Percentiles rank a stretch among this genome's conserved stretches.
These are phyloP conservation scores for Diprion similis DNA, from an alignment of 1,140 invertebrate genomes.

Conservation along the genomic window DNA sequence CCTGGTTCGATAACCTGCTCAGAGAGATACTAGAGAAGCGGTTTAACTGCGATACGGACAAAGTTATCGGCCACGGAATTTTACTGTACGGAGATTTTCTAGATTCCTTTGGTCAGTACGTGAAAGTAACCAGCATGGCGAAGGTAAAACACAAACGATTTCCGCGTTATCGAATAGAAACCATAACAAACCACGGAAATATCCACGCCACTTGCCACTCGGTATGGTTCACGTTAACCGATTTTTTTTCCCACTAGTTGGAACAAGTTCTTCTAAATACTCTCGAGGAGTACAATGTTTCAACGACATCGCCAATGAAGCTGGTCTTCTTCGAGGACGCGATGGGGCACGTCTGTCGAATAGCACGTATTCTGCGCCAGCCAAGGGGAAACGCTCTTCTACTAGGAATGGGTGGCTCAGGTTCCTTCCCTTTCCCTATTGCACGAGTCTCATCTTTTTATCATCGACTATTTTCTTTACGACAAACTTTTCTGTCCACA, in stretches of 20 bases:
- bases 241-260: conserved; percentile 38
- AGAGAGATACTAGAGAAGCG: conserved; percentile 62
- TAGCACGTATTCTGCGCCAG: conserved; percentile 70
- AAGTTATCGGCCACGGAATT: conserved; percentile 49
- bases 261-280: conserved; percentile 55
- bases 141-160: conserved; percentile 28
- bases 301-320: conserved; percentile 72
- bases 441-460: background rate
- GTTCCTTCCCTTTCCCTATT: conserved; percentile 36
- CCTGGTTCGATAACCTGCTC: conserved; percentile 68
- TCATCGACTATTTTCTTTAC: background rate
- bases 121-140: conserved; percentile 31
- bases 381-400: conserved; percentile 66
- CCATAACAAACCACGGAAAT: background rate
- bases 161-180: background rate
- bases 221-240: conserved; percentile 5
- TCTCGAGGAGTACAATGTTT: conserved; percentile 73
- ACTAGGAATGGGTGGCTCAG: conserved; percentile 73
- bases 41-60: conserved; percentile 69
- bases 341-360: conserved; percentile 71
- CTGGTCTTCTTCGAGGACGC: conserved; percentile 75
- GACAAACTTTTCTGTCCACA: conserved; percentile 30
- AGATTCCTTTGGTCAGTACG: conserved; percentile 30
- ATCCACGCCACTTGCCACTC: background rate
- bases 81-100: conserved; percentile 43